A percentile compares a stretch with the other conserved stretches of the same genome.
These are phyloP conservation scores for Phylloscopus collybita DNA, from an alignment of 2,797 vertebrate species.

Conservation along the genomic window DNA sequence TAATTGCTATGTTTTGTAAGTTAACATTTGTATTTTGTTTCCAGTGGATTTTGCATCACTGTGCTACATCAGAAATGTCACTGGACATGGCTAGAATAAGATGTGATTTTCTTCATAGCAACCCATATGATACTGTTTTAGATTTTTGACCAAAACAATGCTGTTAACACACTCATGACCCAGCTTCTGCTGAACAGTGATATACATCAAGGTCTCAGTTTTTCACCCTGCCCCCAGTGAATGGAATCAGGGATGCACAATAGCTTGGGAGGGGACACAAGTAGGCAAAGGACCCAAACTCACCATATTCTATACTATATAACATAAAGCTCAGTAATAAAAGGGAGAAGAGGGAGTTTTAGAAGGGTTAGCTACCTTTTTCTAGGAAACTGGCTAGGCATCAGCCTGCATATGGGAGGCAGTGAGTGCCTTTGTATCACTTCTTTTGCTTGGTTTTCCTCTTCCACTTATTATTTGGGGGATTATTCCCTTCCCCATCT, in stretches of 20 bases:
- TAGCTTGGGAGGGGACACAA: background rate
- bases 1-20: background rate
- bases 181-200: background rate
- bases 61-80: background rate
- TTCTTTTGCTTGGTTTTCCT: background rate
- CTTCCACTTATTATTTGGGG: background rate
- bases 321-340: background rate
- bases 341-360: background rate
- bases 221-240: background rate
- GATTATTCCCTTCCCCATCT: background rate
- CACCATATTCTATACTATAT: background rate
- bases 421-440: background rate
- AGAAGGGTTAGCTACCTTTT: background rate
- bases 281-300: background rate
- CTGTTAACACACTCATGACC: background rate
- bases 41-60: background rate
- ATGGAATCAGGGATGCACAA: fast-evolving
- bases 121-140: background rate
- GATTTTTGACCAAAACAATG: background rate
- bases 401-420: fast-evolving
- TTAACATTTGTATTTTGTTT: background rate
- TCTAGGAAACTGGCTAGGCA: background rate
- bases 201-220: background rate
- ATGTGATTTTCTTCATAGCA: background rate
- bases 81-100: background rate